These are phyloP conservation scores for Calliphora vicina DNA, from an alignment of 1,140 invertebrate species.

Conservation along the genomic window DNA sequence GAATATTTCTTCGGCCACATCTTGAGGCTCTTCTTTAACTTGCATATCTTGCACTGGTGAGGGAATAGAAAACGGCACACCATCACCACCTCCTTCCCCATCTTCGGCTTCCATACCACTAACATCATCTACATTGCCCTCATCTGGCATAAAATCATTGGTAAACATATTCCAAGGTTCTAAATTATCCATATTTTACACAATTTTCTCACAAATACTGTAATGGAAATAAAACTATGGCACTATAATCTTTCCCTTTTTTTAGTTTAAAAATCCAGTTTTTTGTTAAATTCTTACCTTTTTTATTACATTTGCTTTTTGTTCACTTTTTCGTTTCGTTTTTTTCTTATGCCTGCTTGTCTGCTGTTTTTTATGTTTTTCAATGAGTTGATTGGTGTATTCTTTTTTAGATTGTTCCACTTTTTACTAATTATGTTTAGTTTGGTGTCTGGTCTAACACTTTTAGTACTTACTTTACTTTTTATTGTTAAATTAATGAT, in stretches of 20 bases:
- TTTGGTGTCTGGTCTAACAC: background rate
- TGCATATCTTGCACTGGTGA: constrained; percentile 33
- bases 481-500: background rate
- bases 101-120: constrained; percentile 19
- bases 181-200: constrained; percentile 51
- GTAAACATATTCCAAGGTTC: constrained; percentile 60
- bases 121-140: constrained; percentile 2
- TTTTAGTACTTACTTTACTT: background rate
- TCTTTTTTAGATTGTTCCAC: background rate
- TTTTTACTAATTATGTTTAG: background rate
- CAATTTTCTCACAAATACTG: background rate
- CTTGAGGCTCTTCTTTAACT: constrained; percentile 35
- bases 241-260: background rate
- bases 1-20: constrained; percentile 1
- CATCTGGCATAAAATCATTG: constrained; percentile 46
- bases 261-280: constrained; percentile 2
- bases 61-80: background rate
- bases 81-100: constrained; percentile 41
- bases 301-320: constrained; percentile 12
- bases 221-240: background rate
- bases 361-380: background rate
- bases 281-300: constrained; percentile 14
- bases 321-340: background rate
- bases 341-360: background rate
- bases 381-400: background rate